Evolutionary conservation across 64 coral and sea anemone genomes (phyloP).

Genomic region (Acropora tenuis): DNA sequence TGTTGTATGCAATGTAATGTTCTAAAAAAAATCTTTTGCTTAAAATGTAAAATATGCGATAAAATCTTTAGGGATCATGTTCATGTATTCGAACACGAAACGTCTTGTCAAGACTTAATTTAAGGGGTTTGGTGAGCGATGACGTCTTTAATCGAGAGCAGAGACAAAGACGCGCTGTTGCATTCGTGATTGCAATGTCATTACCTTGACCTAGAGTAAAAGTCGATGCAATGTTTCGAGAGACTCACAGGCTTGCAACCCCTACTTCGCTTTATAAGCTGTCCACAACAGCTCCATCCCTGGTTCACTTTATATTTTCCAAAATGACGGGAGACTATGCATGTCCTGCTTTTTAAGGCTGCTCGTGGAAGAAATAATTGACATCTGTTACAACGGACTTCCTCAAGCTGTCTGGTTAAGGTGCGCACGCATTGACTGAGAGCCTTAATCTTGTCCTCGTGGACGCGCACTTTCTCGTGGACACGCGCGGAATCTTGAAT

Average conservation of each 20-base stretch:
- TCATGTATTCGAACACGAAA: no score
- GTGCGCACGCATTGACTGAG: slow-evolving; percentile 88
- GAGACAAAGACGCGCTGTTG: no score
- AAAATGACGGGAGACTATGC: slow-evolving; percentile 81
- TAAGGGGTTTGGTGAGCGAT: not conserved
- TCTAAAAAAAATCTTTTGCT: no score
- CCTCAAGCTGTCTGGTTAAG: slow-evolving; percentile 92
- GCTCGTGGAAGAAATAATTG: slow-evolving; percentile 82
- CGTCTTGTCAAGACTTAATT: no score
- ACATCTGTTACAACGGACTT: slow-evolving; percentile 89
- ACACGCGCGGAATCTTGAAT: slow-evolving; percentile 58
- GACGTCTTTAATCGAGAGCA: not conserved
- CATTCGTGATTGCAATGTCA: no score
- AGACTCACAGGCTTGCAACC: slow-evolving; percentile 87
- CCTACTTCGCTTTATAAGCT: slow-evolving; percentile 85
- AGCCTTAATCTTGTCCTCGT: slow-evolving; percentile 84
- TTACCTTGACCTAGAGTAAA: slow-evolving; percentile 22
- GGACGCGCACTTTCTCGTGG: slow-evolving; percentile 65
- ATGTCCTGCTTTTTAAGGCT: slow-evolving; percentile 89
- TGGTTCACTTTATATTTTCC: slow-evolving; percentile 76
- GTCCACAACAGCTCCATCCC: slow-evolving; percentile 92
- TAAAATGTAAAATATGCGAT: no score
- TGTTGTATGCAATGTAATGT: no score
- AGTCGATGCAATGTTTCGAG: slow-evolving; percentile 65
- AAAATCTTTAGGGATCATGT: no score